Conservation (phyloP, 64 coral and sea anemone species). For the Platygyra sinensis region DNA sequence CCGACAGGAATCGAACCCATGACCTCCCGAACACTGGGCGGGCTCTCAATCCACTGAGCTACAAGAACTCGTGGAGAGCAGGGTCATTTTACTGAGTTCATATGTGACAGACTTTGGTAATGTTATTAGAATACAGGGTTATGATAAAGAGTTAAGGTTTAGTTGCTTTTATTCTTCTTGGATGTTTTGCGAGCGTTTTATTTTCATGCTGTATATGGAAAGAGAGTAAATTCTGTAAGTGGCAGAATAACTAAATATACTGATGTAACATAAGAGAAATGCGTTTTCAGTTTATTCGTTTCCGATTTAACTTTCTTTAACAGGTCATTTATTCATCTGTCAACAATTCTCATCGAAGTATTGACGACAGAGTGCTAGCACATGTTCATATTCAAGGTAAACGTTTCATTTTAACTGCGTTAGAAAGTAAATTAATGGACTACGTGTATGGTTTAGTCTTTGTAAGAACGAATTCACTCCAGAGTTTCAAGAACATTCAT, state of each 20-base stretch:
- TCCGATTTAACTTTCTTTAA: not conserved
- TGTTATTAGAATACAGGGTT: no score
- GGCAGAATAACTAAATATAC: not conserved
- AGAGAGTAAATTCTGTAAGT: not conserved
- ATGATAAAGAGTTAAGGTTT: not conserved
- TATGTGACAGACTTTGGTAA: no score
- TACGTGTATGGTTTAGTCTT: no score
- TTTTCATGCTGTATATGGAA: not conserved
- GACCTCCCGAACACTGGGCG: no score
- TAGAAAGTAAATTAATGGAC: no score
- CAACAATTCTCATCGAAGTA: not conserved
- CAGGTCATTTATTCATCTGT: not conserved
- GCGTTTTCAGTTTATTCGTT: not conserved
- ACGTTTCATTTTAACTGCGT: not conserved
- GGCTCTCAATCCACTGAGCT: no score
- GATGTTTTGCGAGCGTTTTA: not conserved
- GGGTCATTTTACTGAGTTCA: no score
- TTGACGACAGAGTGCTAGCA: not conserved
- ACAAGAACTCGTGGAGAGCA: no score
- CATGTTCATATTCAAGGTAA: not conserved
- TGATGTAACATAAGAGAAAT: not conserved
- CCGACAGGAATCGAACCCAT: no score
- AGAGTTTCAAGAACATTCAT: no score
- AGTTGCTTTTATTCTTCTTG: not conserved
- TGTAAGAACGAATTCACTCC: no score